phyloP scores from a whole-genome alignment of 37 sponge, comb jelly and placozoan genomes.

The Diacarnus erythraeanus region DNA sequence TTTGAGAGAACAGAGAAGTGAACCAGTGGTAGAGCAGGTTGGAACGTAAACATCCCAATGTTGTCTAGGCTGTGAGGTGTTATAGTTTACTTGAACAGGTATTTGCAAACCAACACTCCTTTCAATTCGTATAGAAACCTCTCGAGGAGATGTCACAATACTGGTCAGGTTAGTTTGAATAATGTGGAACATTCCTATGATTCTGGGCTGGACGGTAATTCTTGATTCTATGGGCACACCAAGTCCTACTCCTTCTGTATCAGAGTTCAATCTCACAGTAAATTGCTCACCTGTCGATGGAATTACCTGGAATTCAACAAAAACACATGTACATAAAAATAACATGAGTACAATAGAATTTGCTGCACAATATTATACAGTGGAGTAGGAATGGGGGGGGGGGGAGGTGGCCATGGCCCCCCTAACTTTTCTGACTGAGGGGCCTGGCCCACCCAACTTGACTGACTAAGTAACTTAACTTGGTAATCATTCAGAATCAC shows the following conservation, averaged over 20 bases:
- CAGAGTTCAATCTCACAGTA: constrained; percentile 24
- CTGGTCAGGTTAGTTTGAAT: constrained; percentile 9
- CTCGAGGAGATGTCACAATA: constrained; percentile 25
- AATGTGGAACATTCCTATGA: constrained; percentile 37
- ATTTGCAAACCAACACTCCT: constrained; percentile 42
- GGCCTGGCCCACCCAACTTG: too few species aligned
- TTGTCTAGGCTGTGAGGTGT: constrained; percentile 4
- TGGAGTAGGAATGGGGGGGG: too few species aligned
- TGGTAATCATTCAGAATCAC: too few species aligned
- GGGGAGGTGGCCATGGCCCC: too few species aligned
- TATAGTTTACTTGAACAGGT: constrained; percentile 5
- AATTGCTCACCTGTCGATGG: constrained; percentile 48
- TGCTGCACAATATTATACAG: too few species aligned
- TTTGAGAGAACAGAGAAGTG: constrained; percentile 33
- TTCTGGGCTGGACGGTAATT: constrained; percentile 6
- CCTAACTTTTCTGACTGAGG: too few species aligned
- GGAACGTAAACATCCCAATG: constrained; percentile 38
- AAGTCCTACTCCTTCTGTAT: background rate
- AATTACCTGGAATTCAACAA: constrained; percentile 52
- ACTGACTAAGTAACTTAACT: too few species aligned
- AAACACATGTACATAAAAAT: background rate
- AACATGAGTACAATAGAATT: too few species aligned
- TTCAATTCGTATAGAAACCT: constrained; percentile 26
- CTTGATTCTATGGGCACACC: background rate
- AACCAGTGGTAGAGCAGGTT: constrained; percentile 35